Evolutionary conservation across 1,140 invertebrate genomes (phyloP), one percentile per base, ranked within the genome.

Genomic region (Drosophila grimshawi): DNA sequence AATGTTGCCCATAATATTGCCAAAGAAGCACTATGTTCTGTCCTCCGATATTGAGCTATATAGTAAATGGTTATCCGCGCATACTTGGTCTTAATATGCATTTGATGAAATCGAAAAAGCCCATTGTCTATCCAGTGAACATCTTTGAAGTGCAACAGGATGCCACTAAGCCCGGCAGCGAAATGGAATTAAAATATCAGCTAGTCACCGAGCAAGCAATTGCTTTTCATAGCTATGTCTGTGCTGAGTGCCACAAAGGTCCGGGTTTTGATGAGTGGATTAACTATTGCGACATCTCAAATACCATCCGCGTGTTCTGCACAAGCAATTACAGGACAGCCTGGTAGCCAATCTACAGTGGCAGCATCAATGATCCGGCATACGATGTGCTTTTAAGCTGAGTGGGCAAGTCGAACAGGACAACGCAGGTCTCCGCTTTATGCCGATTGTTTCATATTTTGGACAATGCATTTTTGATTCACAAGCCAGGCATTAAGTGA

Each of bases 301-400:
- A 94, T 59, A 91, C 92, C 45, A 93, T 98, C 60, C 94, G 95
- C 69, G 95, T 98, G 1, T 98, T 97, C 91, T 95, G 96, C 80
- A 94, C 96, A 0, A 96, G 96, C 1, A 97, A 97, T 78, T 93
- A 97, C 29, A 94, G 93, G 1, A 95, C 95, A 4, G 95, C 96
- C 80, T 98, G 97, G 97, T 97, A 98, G 90, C 97, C 97, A 0
- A 96, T 97, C 76, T 97, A 95, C 78, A 97, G 97, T 69, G 96
- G 96, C 27, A 97, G 96, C 2, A 95, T 96, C 86, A 93, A 94
- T 4, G 97, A 98, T 85, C 97, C 97, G 0, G 93, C 96, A 35
- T 98, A 98, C 86, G 97, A 98, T 78, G 95, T 97, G 81, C 94
- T 96, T 78, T 94, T 97, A 7, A 97, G 95, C 82, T 97, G 97